Evolutionary conservation across 2,113 vertebrate genomes (phyloP), one percentile per base, ranked within the genome.

Genomic region (Ophthalmolycus amberensis): DNA sequence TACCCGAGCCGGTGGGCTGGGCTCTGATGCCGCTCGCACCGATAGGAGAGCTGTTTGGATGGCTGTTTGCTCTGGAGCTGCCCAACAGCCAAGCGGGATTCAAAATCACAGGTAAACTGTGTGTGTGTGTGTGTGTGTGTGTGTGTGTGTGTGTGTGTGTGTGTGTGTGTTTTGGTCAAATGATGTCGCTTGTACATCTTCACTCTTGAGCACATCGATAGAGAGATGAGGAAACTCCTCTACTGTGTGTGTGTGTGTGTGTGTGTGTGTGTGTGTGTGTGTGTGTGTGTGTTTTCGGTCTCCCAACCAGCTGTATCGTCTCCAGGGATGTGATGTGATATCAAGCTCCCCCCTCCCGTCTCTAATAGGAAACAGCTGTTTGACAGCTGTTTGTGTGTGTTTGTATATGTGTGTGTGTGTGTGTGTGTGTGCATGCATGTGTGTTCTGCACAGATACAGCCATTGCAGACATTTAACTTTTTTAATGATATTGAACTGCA

Each of bases 31-130:
- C 98, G 0, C 90, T 97, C n/a, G 93, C 96, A 0, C 96, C 97
- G 3, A 71, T 99, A 0, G 98, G 97, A 1, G 97, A 97, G 42
- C 93, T 99, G 9, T 98, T 99, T 2, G 97, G 97, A 0, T 99
- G 98, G 98, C 95, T 99, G 68, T 99, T 99, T 10, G 98, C 98
- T 66, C 91, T 99, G 86, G 97, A 99, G 91, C 96, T 97, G 60
- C 97, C 96, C 0, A 96, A 96, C 50, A 94, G 96, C 9, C 93
- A 97, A 92, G 97, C 97, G 0, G 98, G 98, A 77, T 99, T 99
- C 93, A 97, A 96, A 88, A 85, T 96, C 85, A 91, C 96, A 0
- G 97, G 97, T 98, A 91, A 95, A 95, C 2, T 8, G 7, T 52
- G 38, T 69, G 64, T 77, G 40, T 60, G 32, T 5, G 32, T 34